phyloP scores from a whole-genome alignment of 2,113 vertebrate species.

The Ophiodon elongatus region DNA sequence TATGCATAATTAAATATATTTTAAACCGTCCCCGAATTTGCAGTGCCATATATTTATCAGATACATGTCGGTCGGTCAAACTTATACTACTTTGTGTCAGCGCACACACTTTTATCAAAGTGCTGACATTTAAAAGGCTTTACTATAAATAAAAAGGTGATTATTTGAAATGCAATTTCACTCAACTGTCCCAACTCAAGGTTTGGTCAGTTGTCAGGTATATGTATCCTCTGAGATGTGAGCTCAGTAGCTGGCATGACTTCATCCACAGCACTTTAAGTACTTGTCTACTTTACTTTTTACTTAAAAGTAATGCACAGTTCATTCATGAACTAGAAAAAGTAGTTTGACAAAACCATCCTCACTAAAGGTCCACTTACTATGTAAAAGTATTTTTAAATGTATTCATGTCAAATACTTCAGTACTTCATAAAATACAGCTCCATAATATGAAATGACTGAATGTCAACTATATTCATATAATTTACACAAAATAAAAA shows the following conservation, averaged over 20 bases:
- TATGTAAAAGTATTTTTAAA: neutral
- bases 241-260: conserved; percentile 1
- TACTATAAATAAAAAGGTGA: neutral
- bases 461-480: neutral
- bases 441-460: neutral
- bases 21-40: neutral
- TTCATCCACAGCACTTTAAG: neutral
- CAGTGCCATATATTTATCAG: neutral
- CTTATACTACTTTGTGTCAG: neutral
- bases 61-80: neutral
- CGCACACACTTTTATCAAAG: neutral
- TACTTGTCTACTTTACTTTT: neutral
- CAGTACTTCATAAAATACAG: neutral
- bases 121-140: neutral
- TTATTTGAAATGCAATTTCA: neutral
- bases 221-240: neutral
- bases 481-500: neutral
- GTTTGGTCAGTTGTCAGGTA: neutral
- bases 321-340: neutral
- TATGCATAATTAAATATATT: neutral
- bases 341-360: neutral
- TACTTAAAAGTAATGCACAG: neutral
- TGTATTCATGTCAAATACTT: neutral
- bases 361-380: neutral
- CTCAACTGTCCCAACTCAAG: neutral